Conservation (phyloP, 2,113 vertebrate genomes). For the Lamprologus speciosus region DNA sequence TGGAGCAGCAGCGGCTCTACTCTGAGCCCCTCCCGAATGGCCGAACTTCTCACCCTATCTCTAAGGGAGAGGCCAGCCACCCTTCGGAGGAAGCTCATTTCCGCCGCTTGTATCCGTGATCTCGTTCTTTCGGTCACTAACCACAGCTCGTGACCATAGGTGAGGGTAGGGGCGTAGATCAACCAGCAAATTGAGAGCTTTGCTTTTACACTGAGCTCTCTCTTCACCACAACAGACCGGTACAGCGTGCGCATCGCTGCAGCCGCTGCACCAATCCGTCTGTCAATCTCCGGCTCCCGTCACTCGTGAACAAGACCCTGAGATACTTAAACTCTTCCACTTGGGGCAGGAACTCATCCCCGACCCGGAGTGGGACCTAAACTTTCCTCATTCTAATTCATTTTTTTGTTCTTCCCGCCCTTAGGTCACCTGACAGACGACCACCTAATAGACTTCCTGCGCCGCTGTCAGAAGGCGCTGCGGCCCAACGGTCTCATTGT, state of each 20-base stretch:
- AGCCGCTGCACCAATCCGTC: neutral
- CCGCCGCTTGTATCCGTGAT: rapidly evolving
- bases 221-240: too few relatives aligned
- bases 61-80: neutral
- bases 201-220: too few relatives aligned
- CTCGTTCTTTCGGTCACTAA: neutral
- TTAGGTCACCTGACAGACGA: slow-evolving; percentile 88
- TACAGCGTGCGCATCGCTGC: too few relatives aligned
- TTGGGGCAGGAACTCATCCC: neutral
- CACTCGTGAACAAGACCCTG: neutral
- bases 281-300: rapidly evolving
- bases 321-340: neutral
- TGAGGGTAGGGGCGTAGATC: too few relatives aligned
- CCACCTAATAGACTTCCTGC: slow-evolving; percentile 85
- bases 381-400: neutral
- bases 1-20: rapidly evolving
- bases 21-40: neutral
- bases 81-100: neutral
- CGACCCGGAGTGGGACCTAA: neutral
- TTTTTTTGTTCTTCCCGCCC: neutral
- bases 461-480: slow-evolving; percentile 77
- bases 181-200: too few relatives aligned
- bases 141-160: too few relatives aligned
- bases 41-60: neutral
- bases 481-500: slow-evolving; percentile 83